Evolutionary conservation across 2,797 vertebrate genomes (phyloP).

Genomic region (Acipenser ruthenus): DNA sequence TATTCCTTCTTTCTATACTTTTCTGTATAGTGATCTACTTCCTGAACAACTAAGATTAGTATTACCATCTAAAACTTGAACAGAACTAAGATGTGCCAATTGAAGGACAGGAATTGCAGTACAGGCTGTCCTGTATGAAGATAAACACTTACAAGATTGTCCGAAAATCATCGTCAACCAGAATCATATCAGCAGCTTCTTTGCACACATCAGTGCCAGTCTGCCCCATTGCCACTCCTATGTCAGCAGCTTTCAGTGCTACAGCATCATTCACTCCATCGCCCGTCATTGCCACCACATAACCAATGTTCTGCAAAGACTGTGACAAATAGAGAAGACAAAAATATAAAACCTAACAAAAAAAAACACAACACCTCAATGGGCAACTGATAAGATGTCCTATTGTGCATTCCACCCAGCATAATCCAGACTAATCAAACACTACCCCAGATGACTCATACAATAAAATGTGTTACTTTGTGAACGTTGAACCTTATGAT

Average conservation of each 20-base stretch:
- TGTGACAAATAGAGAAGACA: constrained; percentile 30
- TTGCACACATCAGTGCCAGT: constrained; percentile 95
- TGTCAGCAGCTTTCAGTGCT: constrained; percentile 89
- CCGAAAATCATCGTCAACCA: constrained; percentile 97
- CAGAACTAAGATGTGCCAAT: too few species aligned
- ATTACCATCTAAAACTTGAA: too few species aligned
- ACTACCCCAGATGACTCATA: too few species aligned
- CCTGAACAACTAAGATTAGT: too few species aligned
- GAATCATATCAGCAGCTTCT: constrained; percentile 96
- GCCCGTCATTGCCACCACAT: constrained; percentile 93
- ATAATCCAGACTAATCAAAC: too few species aligned
- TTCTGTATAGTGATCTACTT: too few species aligned
- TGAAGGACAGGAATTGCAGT: neutral
- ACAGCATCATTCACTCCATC: constrained; percentile 96
- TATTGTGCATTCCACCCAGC: too few species aligned
- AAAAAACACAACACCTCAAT: too few species aligned
- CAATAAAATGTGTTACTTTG: too few species aligned
- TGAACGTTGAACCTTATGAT: too few species aligned
- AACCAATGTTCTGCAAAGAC: constrained; percentile 88
- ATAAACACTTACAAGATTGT: constrained; percentile 83
- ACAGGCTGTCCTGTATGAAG: neutral
- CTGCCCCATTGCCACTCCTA: constrained; percentile 91
- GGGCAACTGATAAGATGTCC: too few species aligned
- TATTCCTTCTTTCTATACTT: neutral
- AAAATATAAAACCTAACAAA: neutral